phyloP scores from a whole-genome alignment of 2,797 vertebrate genomes.

The Tamandua tetradactyla region DNA sequence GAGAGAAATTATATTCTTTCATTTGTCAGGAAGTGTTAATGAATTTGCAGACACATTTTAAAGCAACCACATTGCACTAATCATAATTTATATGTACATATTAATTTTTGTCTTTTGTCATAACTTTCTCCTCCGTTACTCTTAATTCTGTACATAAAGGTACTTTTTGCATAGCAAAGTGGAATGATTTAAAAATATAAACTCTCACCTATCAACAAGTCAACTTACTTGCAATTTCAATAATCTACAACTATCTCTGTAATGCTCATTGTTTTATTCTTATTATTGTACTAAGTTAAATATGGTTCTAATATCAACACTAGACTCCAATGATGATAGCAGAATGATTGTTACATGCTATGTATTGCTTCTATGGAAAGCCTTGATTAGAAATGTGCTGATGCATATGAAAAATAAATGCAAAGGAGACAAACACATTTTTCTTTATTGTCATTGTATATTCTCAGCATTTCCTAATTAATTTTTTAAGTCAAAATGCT shows the following conservation, averaged over 20 bases:
- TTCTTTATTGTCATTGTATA: conserved; percentile 72
- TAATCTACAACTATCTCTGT: background rate
- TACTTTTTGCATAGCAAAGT: background rate
- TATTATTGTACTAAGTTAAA: background rate
- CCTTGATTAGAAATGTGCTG: conserved; percentile 73
- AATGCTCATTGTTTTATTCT: background rate
- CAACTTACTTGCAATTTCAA: background rate
- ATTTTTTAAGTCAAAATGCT: conserved; percentile 77
- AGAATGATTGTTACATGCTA: conserved; percentile 66
- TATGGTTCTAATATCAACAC: background rate
- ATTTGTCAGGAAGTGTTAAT: background rate
- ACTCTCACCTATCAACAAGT: background rate
- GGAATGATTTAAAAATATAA: background rate
- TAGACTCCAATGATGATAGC: conserved; percentile 60
- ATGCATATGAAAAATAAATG: conserved; percentile 74
- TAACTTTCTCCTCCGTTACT: background rate
- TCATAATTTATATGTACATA: background rate
- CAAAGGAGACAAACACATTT: conserved; percentile 75
- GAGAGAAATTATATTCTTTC: background rate
- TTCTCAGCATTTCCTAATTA: conserved; percentile 76
- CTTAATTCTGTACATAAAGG: background rate
- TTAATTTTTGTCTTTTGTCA: background rate
- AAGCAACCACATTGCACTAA: background rate
- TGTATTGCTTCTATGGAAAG: conserved; percentile 70
- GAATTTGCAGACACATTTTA: background rate